Evolutionary conservation across 2,888 invertebrate genomes (phyloP).

Genomic region (Dicycla oo): DNA sequence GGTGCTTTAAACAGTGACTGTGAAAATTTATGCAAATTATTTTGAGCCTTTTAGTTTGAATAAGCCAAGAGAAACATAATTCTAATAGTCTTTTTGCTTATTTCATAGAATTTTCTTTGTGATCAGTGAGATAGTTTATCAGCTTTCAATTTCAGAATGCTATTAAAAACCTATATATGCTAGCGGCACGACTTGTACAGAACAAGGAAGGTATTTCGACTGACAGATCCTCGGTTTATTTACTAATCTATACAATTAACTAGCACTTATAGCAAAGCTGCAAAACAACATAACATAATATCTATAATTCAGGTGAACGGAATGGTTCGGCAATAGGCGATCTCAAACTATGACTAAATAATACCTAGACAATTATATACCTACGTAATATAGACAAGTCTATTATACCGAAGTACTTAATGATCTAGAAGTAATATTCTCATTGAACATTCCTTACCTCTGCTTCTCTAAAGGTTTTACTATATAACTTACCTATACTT

Average conservation of each 20-base stretch:
- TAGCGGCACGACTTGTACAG: too few species aligned
- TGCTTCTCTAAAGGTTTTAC: not conserved
- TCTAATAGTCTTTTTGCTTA: not conserved
- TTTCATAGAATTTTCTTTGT: not conserved
- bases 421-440: constrained; percentile 5
- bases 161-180: not conserved
- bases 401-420: not conserved
- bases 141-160: not conserved
- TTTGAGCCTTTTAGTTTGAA: constrained; percentile 7
- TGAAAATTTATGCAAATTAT: constrained; percentile 14
- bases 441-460: not conserved
- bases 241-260: not conserved
- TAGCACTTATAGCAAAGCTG: too few species aligned
- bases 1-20: constrained; percentile 9
- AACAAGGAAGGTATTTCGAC: not conserved
- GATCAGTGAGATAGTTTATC: not conserved
- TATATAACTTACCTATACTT: not conserved
- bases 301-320: constrained; percentile 1
- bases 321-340: not conserved
- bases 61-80: not conserved
- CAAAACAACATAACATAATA: too few species aligned
- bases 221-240: not conserved
- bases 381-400: not conserved
- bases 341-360: constrained; percentile 2
- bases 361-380: not conserved